Percentiles rank a stretch among this genome's conserved stretches.
Conservation (phyloP, 2,113 vertebrate species). For the Paradoxurus hermaphroditus region DNA sequence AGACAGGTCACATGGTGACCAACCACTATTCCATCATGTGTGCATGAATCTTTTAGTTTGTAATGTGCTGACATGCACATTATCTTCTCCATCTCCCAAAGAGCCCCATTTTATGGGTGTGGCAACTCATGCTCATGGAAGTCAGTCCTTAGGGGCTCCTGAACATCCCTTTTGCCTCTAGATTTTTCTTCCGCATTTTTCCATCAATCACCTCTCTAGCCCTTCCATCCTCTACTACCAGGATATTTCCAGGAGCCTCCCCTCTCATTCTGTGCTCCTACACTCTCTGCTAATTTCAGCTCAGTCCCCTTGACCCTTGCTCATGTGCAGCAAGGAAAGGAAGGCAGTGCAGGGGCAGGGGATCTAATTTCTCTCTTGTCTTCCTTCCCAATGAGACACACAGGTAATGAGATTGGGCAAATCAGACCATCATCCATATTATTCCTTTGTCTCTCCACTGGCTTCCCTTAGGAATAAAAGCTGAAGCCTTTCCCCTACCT, state of each 20-base stretch:
- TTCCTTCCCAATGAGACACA: background rate
- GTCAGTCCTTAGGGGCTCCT: background rate
- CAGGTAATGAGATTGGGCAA: background rate
- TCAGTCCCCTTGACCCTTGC: background rate
- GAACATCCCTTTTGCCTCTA: background rate
- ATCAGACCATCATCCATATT: no score
- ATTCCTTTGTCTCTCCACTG: background rate
- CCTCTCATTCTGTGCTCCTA: background rate
- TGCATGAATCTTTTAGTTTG: background rate
- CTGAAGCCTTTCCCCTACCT: background rate
- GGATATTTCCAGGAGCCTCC: background rate
- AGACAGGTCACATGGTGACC: background rate
- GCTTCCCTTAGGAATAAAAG: background rate
- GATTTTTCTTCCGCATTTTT: background rate
- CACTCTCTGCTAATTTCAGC: background rate
- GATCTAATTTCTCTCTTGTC: background rate
- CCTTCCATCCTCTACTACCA: no score
- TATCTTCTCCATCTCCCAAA: background rate
- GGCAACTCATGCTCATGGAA: background rate
- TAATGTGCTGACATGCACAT: accelerated
- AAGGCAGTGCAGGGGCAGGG: background rate
- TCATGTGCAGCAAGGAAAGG: background rate
- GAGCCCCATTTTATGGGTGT: background rate
- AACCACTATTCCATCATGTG: accelerated
- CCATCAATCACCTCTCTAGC: background rate